Conservation (phyloP, 1,140 invertebrate species). For the Apis mellifera region DNA sequence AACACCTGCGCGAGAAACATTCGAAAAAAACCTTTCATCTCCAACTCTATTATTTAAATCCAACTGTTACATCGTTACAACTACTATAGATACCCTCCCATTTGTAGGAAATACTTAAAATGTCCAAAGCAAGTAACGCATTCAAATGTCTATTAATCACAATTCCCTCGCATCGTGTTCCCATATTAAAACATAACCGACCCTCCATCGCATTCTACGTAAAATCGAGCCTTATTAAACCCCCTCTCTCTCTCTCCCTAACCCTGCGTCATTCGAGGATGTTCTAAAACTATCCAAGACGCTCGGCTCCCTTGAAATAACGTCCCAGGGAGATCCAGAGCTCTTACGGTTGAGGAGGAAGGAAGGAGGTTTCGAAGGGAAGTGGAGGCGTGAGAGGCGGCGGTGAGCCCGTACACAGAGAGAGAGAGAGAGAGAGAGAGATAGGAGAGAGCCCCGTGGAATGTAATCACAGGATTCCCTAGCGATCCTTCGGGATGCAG, state of each 20-base stretch:
- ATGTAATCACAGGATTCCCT: constrained; percentile 76
- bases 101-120: too few species aligned
- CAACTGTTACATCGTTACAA: too few species aligned
- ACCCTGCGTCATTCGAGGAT: constrained; percentile 61
- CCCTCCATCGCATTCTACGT: neutral
- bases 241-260: neutral
- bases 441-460: constrained; percentile 45
- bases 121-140: too few species aligned
- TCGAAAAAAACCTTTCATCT: too few species aligned
- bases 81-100: too few species aligned
- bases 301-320: constrained; percentile 64
- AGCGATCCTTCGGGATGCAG: constrained; percentile 70
- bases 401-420: constrained; percentile 56
- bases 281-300: constrained; percentile 75
- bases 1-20: too few species aligned
- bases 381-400: constrained; percentile 53
- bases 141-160: neutral
- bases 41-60: too few species aligned
- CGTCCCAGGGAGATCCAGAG: constrained; percentile 39
- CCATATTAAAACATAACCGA: neutral
- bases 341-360: constrained; percentile 36
- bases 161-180: neutral
- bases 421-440: constrained; percentile 24
- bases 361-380: constrained; percentile 65
- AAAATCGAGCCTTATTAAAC: constrained; percentile 28